These are phyloP conservation scores for Neria commutata DNA, from an alignment of 2,888 invertebrate species.

Conservation along the genomic window DNA sequence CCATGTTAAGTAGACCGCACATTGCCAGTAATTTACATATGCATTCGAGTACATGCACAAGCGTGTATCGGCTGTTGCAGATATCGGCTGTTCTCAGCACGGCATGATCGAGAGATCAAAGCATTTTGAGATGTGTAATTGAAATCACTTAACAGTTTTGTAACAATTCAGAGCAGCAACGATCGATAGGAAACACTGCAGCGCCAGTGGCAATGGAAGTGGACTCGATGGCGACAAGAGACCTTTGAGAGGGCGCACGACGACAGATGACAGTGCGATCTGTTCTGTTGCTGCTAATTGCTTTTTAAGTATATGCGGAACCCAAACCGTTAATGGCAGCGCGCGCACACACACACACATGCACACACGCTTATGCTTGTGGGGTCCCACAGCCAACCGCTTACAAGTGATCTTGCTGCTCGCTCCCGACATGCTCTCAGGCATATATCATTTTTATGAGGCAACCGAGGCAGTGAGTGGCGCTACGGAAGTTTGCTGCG, in stretches of 20 bases:
- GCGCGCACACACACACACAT: not conserved
- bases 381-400: conserved; percentile 8
- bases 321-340: conserved; percentile 44
- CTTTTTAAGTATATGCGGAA: conserved; percentile 44
- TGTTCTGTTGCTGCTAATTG: conserved; percentile 41
- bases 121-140: conserved; percentile 7
- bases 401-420: not conserved
- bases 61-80: no score
- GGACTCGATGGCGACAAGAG: not conserved
- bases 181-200: not conserved
- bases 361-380: conserved; percentile 33
- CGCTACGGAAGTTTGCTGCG: conserved; percentile 17
- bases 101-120: conserved; percentile 2
- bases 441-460: conserved; percentile 6
- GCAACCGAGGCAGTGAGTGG: conserved; percentile 4
- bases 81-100: no score
- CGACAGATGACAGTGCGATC: conserved; percentile 3
- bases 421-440: not conserved
- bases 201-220: no score
- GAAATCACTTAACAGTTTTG: conserved; percentile 21
- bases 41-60: no score
- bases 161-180: not conserved
- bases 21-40: no score
- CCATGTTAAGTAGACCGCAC: no score
- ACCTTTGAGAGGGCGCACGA: no score